Evolutionary conservation across 2,888 invertebrate genomes (phyloP), one percentile per base, ranked within the genome.

Genomic region (Monopis laevigella): DNA sequence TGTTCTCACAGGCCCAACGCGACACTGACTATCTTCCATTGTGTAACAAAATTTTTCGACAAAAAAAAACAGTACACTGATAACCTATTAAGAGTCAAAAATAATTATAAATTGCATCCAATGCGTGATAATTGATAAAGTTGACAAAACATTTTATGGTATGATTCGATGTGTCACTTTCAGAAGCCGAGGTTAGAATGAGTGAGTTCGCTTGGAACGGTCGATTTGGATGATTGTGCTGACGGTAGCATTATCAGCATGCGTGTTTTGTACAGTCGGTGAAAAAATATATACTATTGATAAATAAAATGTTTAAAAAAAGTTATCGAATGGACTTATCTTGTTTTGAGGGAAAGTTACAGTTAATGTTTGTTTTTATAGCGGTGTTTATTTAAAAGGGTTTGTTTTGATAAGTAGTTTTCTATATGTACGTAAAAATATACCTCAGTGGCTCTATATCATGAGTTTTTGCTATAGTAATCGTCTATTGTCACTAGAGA

Each of bases 11-110:
- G 64, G 62, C 47, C 69, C 50, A 45, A 67, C 66, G 46, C 55
- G 65, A 46, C 77, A 80, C 70, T 74, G 67, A 53, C 52, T 65
- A 54, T 78, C 67, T 47, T 68, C 74, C 77, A 80, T 77, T 41
- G 52, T 58, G 49, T 45, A 52, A 51, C 46, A 49, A 53, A 43
- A 43, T 56, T 58, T 58, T 52, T 50, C 51, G 27, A 19, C 18
- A 19, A n/a, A 21, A 35, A 38, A 21, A 39, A 19, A 55, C 56
- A 51, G 60, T 62, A 61, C 69, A 71, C 60, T 48, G 73, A 74
- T 75, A 77, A 74, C 73, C 72, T 58, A 58, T 13, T 14, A 3
- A 12, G 24, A 43, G 38, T 46, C 45, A 40, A 53, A 52, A 59
- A 61, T 58, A 10, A 40, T 21, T 36, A 51, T 59, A 48, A 51